These are phyloP conservation scores for Onychostoma macrolepis DNA, from an alignment of 2,113 vertebrate genomes.

Conservation along the genomic window DNA sequence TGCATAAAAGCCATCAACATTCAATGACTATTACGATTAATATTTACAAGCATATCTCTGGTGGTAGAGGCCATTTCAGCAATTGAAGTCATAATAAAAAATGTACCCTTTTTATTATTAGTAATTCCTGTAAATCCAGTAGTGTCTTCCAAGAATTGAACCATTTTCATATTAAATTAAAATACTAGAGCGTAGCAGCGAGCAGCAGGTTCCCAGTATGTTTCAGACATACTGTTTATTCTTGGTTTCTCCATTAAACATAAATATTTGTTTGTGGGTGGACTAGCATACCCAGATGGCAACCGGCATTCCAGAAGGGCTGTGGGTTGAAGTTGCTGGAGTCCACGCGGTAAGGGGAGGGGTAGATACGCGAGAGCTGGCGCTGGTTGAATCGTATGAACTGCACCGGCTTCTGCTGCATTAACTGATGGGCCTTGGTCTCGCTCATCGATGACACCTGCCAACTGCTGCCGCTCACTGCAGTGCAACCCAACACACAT, in stretches of 20 bases:
- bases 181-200: not conserved
- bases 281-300: constrained; percentile 86
- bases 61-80: not conserved
- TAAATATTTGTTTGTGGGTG: constrained; percentile 17
- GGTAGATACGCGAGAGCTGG: constrained; percentile 95
- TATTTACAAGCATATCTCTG: not conserved
- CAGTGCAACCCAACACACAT: constrained; percentile 21
- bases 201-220: constrained; percentile 12
- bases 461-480: constrained; percentile 85
- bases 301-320: constrained; percentile 96
- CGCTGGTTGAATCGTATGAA: constrained; percentile 93
- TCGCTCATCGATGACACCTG: constrained; percentile 97
- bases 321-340: constrained; percentile 99
- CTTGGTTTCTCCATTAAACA: not conserved
- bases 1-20: constrained; percentile 61
- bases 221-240: constrained; percentile 14
- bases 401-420: constrained; percentile 88
- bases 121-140: not conserved
- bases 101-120: not conserved
- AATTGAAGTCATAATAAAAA: not conserved
- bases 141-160: not conserved
- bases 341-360: constrained; percentile 93
- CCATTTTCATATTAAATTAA: not conserved
- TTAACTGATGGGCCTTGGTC: constrained; percentile 92
- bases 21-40: not conserved